These are phyloP conservation scores for Platyura marginata DNA, from an alignment of 1,140 invertebrate species.

Conservation along the genomic window DNA sequence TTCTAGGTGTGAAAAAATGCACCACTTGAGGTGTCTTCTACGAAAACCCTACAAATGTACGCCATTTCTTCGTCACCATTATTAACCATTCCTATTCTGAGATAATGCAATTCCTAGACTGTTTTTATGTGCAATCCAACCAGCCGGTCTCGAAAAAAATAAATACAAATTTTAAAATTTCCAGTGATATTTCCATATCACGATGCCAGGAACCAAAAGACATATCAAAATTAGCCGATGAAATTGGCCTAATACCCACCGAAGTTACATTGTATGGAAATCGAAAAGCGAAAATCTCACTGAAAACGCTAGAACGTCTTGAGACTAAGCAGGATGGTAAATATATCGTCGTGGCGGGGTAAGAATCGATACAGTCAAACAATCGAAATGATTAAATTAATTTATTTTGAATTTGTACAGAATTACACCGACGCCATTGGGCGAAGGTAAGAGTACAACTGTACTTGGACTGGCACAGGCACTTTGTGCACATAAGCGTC, in stretches of 20 bases:
- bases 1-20: no score
- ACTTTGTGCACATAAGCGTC: slow-evolving; percentile 61
- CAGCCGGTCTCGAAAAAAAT: no score
- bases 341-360: slow-evolving; percentile 92
- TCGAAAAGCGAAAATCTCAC: slow-evolving; percentile 88
- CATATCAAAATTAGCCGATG: slow-evolving; percentile 54
- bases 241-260: slow-evolving; percentile 62
- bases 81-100: no score
- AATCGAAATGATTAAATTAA: slow-evolving; percentile 1
- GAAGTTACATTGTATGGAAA: slow-evolving; percentile 85
- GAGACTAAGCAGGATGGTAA: slow-evolving; percentile 54
- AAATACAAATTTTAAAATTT: no score
- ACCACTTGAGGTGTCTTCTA: no score
- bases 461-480: slow-evolving; percentile 88
- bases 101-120: no score
- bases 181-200: slow-evolving; percentile 77
- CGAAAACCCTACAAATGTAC: no score
- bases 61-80: no score
- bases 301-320: slow-evolving; percentile 64
- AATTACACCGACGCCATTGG: slow-evolving; percentile 92
- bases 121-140: no score
- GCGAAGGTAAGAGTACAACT: slow-evolving; percentile 96
- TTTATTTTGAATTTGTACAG: slow-evolving; percentile 24
- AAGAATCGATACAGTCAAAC: slow-evolving; percentile 13
- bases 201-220: slow-evolving; percentile 74